A percentile compares a stretch with the other conserved stretches of the same genome.
These are phyloP conservation scores for Salvelinus alpinus DNA, from an alignment of 2,113 vertebrate genomes.

Conservation along the genomic window DNA sequence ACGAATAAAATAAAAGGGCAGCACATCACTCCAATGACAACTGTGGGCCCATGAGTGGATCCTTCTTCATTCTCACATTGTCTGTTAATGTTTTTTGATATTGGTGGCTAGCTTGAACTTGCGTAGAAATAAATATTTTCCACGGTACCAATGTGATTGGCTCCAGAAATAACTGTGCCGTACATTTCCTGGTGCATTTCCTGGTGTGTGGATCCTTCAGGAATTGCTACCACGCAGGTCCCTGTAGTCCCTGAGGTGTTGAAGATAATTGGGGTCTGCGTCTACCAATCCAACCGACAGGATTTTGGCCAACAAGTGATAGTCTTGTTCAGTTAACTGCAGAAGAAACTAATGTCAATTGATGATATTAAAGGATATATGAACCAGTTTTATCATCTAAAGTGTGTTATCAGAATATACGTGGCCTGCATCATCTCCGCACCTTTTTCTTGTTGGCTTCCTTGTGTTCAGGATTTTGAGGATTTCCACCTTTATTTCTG, in stretches of 20 bases:
- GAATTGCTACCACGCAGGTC: slow-evolving; percentile 56
- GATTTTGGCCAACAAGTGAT: slow-evolving; percentile 69
- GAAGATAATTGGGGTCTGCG: slow-evolving; percentile 74
- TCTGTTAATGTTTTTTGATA: not conserved
- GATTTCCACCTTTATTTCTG: slow-evolving; percentile 26
- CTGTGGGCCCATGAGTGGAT: not conserved
- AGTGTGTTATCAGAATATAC: not conserved
- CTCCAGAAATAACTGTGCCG: too few relatives aligned
- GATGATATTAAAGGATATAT: not conserved
- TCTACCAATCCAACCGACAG: slow-evolving; percentile 75
- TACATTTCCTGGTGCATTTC: not conserved
- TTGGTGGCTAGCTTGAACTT: not conserved
- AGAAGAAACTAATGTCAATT: slow-evolving; percentile 1
- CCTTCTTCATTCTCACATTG: too few relatives aligned
- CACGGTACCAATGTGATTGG: too few relatives aligned
- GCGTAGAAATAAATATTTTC: not conserved
- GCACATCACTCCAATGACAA: not conserved
- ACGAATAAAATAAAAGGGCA: not conserved
- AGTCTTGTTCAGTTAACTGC: slow-evolving; percentile 68
- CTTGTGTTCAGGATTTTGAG: slow-evolving; percentile 32
- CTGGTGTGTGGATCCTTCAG: slow-evolving; percentile 7
- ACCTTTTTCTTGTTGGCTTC: slow-evolving; percentile 57
- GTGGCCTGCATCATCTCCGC: slow-evolving; percentile 3
- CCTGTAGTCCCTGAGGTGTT: slow-evolving; percentile 75
- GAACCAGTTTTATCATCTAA: not conserved